A percentile compares a stretch with the other conserved stretches of the same genome.
Conservation (phyloP, 2,888 invertebrate species). For the Daptonema setosum region DNA sequence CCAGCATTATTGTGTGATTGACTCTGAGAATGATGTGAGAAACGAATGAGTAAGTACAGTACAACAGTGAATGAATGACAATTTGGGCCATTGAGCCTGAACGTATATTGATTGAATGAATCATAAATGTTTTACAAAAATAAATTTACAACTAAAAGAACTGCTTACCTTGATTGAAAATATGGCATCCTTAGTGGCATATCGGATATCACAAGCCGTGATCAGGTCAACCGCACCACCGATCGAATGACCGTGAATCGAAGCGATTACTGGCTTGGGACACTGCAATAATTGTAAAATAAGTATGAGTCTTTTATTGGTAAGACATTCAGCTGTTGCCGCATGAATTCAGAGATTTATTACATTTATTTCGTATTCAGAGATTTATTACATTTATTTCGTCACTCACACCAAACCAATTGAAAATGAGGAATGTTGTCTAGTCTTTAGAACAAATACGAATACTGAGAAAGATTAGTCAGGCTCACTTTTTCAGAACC, state of each 20-base stretch:
- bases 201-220: constrained; percentile 70
- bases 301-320: no score
- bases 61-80: not conserved
- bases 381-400: no score
- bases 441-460: no score
- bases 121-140: not conserved
- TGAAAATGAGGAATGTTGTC: no score
- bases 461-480: no score
- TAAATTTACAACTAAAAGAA: not conserved
- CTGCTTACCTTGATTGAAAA: constrained; percentile 53
- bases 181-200: constrained; percentile 67
- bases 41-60: not conserved
- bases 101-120: not conserved
- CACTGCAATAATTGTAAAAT: constrained; percentile 40
- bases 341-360: no score
- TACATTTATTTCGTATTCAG: no score
- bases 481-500: no score
- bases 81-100: not conserved
- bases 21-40: no score
- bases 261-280: constrained; percentile 66
- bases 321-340: no score
- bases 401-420: no score
- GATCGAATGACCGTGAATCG: constrained; percentile 65
- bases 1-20: not conserved
- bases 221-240: constrained; percentile 76